These are phyloP conservation scores for Oxystoma pomonae DNA, from an alignment of 2,888 invertebrate genomes.

Conservation along the genomic window DNA sequence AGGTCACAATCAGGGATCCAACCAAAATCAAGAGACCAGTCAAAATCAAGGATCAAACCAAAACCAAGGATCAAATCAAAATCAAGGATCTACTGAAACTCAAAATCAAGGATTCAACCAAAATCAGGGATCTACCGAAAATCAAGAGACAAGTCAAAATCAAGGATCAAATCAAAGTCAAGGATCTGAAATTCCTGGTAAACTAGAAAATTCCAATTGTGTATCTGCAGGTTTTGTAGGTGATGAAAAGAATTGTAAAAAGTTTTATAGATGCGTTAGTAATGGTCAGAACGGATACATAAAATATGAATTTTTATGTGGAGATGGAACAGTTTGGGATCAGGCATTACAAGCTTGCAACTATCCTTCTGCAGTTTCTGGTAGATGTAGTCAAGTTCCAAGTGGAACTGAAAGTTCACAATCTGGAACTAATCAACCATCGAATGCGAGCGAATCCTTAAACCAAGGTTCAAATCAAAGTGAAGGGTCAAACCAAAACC, in stretches of 20 bases:
- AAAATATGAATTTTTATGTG: slow-evolving; percentile 69
- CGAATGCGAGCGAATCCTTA: background rate
- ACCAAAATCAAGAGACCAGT: slow-evolving; percentile 20
- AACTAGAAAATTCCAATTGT: slow-evolving; percentile 28
- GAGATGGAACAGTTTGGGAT: slow-evolving; percentile 76
- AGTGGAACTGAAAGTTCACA: no score
- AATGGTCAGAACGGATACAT: slow-evolving; percentile 56
- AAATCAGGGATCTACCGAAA: slow-evolving; percentile 9
- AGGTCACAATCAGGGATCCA: slow-evolving; percentile 15
- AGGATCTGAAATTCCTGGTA: slow-evolving; percentile 23
- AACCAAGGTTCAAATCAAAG: background rate
- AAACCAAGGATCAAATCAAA: slow-evolving; percentile 12
- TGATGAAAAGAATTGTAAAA: slow-evolving; percentile 65
- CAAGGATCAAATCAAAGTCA: slow-evolving; percentile 39
- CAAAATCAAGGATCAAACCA: slow-evolving; percentile 10
- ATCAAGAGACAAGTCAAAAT: slow-evolving; percentile 21
- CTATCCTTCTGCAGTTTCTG: slow-evolving; percentile 58
- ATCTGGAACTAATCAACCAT: slow-evolving; percentile 16
- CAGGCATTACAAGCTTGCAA: slow-evolving; percentile 64
- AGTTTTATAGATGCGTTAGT: slow-evolving; percentile 72
- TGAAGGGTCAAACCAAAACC: background rate
- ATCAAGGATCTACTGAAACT: background rate
- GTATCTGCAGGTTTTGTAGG: slow-evolving; percentile 67
- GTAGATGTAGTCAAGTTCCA: slow-evolving; percentile 31
- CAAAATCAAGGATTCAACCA: background rate